Base-by-base conservation (phyloP, 1,140 invertebrate species). In the Hyposmocoma kahamanoa region DNA sequence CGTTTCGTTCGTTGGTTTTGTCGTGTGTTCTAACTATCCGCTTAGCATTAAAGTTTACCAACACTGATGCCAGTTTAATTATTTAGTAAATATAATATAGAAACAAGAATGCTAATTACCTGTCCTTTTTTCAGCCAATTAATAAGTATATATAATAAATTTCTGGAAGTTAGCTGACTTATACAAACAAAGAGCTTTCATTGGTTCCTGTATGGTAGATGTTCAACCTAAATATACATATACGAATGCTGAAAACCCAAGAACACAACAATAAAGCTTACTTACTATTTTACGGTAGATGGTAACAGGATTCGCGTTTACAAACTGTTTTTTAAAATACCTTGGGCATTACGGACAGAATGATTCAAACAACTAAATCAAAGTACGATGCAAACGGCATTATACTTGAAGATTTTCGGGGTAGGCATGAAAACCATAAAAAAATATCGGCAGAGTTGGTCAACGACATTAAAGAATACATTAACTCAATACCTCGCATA, bases 401-500 rank as follows among this genome's bases (percentile, higher is more conserved):
- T 56, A 43, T 54, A 11, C 39, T 38, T 46, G 50, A 38, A 19
- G 43, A 44, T 26, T 13, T 11, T 18, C 42, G 53, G 28, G 53
- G 53, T 3, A 44, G 50, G 24, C 34, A 52, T 28, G 8, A 3
- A 11, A 20, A 34, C 10, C 45, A 48, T 8, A 42, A 17, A 24
- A 43, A 15, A 8, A 26, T 44, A 4, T 21, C 45, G 34, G 13
- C 19, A 21, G 1, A 26, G 17, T 21, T 48, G 11, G 21, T 36
- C 4, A 10, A 10, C 1, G 32, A 49, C 22, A 50, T 66, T 43
- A 50, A 61, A 15, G 39, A 51, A 17, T 55, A 63, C 47, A 77
- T 76, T n/a, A 38, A 69, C 21, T 28, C 56, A 9, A 73, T 77
- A 34, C 67, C 75, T 10, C 57, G 59, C 21, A 59, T 67, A 9